Conservation (phyloP, 1,140 invertebrate genomes). For the Agrilus planipennis region DNA sequence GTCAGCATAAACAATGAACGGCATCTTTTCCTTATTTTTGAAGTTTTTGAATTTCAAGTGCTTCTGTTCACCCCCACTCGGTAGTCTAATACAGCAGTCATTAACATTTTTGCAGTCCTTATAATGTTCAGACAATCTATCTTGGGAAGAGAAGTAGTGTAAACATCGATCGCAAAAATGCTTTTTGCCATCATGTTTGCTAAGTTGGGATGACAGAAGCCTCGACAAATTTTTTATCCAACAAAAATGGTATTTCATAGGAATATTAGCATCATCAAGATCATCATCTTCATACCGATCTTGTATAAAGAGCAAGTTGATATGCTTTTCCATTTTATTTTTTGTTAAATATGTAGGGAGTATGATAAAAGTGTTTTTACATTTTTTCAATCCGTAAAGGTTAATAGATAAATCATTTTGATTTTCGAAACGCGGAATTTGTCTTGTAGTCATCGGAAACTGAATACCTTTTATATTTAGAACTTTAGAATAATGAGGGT, state of each 20-base stretch:
- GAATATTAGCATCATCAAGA: not conserved
- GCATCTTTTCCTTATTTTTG: not conserved
- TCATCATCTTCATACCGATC: not conserved
- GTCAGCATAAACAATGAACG: conserved; percentile 2
- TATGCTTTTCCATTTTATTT: conserved; percentile 4
- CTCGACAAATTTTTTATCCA: conserved; percentile 1
- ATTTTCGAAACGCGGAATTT: conserved; percentile 14
- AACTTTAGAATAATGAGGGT: conserved; percentile 15
- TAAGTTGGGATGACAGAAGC: not conserved
- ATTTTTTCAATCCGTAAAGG: not conserved
- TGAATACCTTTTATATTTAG: conserved; percentile 8
- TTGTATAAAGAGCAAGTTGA: conserved; percentile 2
- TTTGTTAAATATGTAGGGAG: not conserved
- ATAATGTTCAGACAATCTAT: not conserved
- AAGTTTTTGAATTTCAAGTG: not conserved
- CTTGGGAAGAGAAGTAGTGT: not conserved
- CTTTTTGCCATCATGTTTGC: not conserved
- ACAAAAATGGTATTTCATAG: not conserved
- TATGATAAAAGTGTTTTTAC: not conserved
- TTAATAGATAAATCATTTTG: conserved; percentile 12
- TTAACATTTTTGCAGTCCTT: not conserved
- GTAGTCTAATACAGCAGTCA: not conserved
- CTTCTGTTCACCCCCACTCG: not conserved
- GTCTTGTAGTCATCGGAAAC: conserved; percentile 10
- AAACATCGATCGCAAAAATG: conserved; percentile 1